A percentile compares a stretch with the other conserved stretches of the same genome.
phyloP scores from a whole-genome alignment of 2,113 vertebrate species.

The Oenanthe oenanthe region DNA sequence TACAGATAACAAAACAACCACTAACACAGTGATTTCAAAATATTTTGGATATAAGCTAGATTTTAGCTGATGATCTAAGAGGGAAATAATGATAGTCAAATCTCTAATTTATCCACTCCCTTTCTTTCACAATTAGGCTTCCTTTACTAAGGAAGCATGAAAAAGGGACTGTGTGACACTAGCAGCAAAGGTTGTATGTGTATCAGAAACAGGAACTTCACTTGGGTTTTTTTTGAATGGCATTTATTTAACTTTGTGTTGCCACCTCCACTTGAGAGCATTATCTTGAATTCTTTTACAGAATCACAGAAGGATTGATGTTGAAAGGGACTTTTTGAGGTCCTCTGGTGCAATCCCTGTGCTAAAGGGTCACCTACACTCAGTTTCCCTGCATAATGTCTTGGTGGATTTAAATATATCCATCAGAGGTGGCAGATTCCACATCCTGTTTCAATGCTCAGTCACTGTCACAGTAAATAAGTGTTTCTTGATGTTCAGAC shows the following conservation, averaged over 20 bases:
- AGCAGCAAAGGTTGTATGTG: neutral
- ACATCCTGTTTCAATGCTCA: neutral
- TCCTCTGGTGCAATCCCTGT: neutral
- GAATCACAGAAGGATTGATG: neutral
- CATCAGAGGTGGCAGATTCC: neutral
- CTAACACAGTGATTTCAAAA: neutral
- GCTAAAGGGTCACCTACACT: neutral
- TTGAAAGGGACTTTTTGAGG: neutral
- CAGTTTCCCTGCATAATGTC: neutral
- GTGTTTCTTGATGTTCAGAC: neutral
- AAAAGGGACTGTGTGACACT: neutral
- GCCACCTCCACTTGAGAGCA: neutral
- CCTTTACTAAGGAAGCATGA: neutral
- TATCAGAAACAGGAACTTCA: neutral
- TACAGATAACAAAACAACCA: neutral
- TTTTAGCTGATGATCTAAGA: neutral
- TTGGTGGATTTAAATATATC: neutral
- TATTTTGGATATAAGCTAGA: neutral
- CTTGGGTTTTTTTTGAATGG: neutral
- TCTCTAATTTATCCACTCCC: neutral
- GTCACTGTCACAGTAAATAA: neutral
- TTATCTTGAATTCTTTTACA: neutral
- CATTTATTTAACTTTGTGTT: neutral
- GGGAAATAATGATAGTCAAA: neutral
- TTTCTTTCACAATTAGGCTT: neutral